Evolutionary conservation across 2,888 invertebrate genomes (phyloP), one percentile per base, ranked within the genome.

Genomic region (Morpho achilles): DNA sequence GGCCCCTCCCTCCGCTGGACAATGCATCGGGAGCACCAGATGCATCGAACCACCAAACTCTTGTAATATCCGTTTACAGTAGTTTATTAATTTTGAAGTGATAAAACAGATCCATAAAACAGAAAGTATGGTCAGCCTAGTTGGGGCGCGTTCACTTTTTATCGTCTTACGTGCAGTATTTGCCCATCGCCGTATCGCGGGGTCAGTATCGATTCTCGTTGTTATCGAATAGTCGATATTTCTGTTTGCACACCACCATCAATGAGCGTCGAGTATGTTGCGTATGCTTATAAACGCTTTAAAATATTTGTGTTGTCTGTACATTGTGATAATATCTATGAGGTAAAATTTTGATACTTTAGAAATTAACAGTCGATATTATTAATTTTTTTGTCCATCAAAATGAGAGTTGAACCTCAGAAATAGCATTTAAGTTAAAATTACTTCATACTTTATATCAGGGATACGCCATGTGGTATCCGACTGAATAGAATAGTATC

Each of bases 161-260:
- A 81, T 84, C 76, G 73, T 71, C 70, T 69, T 70, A 69, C 68
- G 68, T 64, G 63, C 66, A 70, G 73, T 78, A 82, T 84, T 83
- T 83, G 75, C 75, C 69, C 71, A 77, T 77, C 69, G 75, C 69
- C 72, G 74, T 81, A 79, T 76, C 76, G 71, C 72, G 75, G 78
- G 79, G 82, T 80, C 79, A 79, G 76, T 84, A 89, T 88, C 87
- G 88, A 88, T 87, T 84, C 69, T 71, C 67, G 65, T 66, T 72
- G 80, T 82, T 88, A 89, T 89, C 88, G 79, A 81, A 80, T 80
- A 80, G 82, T 84, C 83, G 87, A 85, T 87, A 85, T 80, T 83
- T 85, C 74, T 87, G 82, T 87, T 88, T 87, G 77, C 77, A 63
- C 73, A 77, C 77, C 71, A 74, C 81, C 87, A 84, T 87, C 87